Conservation (phyloP, 2,113 vertebrate species). For the Salminus brasiliensis region DNA sequence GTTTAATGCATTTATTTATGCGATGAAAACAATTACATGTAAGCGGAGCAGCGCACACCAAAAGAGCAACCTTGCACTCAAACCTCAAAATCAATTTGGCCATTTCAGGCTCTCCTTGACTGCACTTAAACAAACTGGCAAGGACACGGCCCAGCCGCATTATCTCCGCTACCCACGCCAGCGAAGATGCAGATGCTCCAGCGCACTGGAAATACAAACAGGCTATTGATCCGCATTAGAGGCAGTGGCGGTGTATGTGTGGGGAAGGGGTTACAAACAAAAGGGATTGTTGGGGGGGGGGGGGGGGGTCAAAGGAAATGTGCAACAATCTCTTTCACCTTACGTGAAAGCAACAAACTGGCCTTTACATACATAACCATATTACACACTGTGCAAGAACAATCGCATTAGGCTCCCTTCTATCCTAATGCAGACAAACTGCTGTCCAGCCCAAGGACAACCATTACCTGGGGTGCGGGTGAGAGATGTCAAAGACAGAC, state of each 20-base stretch:
- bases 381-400: slow-evolving; percentile 51
- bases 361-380: slow-evolving; percentile 55
- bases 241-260: neutral
- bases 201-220: slow-evolving; percentile 71
- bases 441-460: slow-evolving; percentile 74
- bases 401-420: slow-evolving; percentile 67
- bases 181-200: slow-evolving; percentile 54
- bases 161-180: slow-evolving; percentile 21
- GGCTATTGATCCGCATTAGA: slow-evolving; percentile 64
- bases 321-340: slow-evolving; percentile 64
- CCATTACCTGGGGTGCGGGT: slow-evolving; percentile 68
- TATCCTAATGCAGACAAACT: slow-evolving; percentile 70
- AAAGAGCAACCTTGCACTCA: slow-evolving; percentile 15
- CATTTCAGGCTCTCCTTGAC: slow-evolving; percentile 38
- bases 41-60: neutral
- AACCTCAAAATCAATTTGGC: slow-evolving; percentile 26
- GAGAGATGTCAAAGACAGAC: slow-evolving; percentile 44
- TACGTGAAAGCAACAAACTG: slow-evolving; percentile 60
- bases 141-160: slow-evolving; percentile 58
- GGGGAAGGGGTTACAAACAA: neutral
- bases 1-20: neutral
- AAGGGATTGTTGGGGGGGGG: slow-evolving; percentile 67
- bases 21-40: slow-evolving; percentile 1
- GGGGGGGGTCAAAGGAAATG: slow-evolving; percentile 65
- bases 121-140: slow-evolving; percentile 46